Conservation (phyloP, 2,888 invertebrate genomes). For the Drosophila buzzatii region DNA sequence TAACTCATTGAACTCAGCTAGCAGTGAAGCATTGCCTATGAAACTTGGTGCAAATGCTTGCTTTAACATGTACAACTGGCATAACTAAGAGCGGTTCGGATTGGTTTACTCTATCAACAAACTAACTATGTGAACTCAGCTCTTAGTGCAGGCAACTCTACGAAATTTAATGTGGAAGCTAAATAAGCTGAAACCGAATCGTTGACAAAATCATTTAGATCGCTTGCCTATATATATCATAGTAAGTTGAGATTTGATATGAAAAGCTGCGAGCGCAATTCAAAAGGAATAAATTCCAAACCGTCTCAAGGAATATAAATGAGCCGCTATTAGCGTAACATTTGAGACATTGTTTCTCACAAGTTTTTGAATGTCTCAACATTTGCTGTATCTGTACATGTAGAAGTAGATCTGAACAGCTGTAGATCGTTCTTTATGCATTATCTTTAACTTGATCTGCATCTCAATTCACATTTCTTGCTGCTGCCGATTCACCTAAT, state of each 20-base stretch:
- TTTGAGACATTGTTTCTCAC: slow-evolving; percentile 4
- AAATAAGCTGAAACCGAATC: not conserved
- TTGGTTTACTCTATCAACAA: not conserved
- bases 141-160: not conserved
- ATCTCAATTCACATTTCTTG: slow-evolving; percentile 1
- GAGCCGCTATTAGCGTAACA: not conserved
- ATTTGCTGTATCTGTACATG: slow-evolving; percentile 1
- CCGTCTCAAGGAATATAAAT: not conserved
- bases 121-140: not conserved
- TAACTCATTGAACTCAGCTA: not conserved
- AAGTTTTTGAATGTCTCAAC: not conserved
- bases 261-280: not conserved
- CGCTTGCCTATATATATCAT: not conserved
- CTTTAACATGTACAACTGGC: not conserved
- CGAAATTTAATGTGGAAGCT: not conserved
- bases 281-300: not conserved
- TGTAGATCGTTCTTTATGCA: slow-evolving; percentile 4
- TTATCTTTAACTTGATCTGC: slow-evolving; percentile 1
- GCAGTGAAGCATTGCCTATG: not conserved
- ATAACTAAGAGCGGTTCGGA: not conserved
- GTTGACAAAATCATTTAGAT: not conserved
- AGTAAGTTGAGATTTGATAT: not conserved
- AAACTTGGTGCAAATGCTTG: not conserved
- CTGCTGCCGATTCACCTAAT: slow-evolving; percentile 14
- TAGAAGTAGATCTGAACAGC: not conserved